Evolutionary conservation across 2,888 invertebrate genomes (phyloP), one percentile per base, ranked within the genome.

Genomic region (Hyalella azteca): DNA sequence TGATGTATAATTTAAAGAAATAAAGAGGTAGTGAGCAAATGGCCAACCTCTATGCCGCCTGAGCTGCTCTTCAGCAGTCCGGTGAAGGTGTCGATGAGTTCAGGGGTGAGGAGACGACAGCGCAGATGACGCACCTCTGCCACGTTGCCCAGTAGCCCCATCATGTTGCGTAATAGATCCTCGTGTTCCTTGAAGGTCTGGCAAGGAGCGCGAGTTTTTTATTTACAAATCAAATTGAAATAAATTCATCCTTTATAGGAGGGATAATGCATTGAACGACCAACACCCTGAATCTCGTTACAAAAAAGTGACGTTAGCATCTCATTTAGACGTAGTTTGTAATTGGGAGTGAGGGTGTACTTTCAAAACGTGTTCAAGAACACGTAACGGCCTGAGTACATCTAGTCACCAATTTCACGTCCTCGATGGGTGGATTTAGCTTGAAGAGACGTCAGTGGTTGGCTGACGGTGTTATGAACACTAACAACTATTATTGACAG

Each of bases 61-160:
- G 94, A 94, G 59, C 91, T 90, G 0, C 94, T 94, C 86, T 94
- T 93, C 36, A 98, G 90, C 75, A 98, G 90, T 81, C 93, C 91
- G 82, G 94, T 93, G 89, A 98, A 97, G 3, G 83, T 83, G 22
- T 79, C 80, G 32, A 85, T 78, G 45, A 81, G 79, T 3, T 81
- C 91, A 81, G 92, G 89, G 81, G 93, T 93, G 94, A 98, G 95
- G 78, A 98, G 90, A 85, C 93, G 91, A 4, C 92, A 91, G 39
- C 98, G 91, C 29, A 98, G 89, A 85, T 91, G 90, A 80, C 92
- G 91, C 0, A 98, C 98, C 89, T 98, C 98, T 0, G 98, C 97
- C 9, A 98, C 96, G 88, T 98, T 98, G 7, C 98, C 98, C 85
- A 97, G 89, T 15, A 95, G 89, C 1, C 98, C 98, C 97, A 98